Evolutionary conservation across 92 coral and sea anemone genomes (phyloP).

Genomic region (Bergia sp.): DNA sequence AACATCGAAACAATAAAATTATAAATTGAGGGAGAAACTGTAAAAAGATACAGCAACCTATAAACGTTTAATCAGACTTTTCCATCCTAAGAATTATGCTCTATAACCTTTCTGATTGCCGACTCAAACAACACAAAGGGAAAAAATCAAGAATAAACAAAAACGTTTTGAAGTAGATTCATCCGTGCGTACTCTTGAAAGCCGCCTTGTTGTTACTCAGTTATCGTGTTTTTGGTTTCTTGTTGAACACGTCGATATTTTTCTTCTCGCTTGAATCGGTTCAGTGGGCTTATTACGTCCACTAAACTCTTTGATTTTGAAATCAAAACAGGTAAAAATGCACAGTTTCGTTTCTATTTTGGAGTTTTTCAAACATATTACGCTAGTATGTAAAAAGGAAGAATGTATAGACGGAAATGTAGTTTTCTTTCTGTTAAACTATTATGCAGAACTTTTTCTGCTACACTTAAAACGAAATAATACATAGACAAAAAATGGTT

Average conservation of each 20-base stretch:
- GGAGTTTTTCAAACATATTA: background rate
- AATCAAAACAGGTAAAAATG: background rate
- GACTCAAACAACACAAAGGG: background rate
- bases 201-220: slow-evolving; percentile 16
- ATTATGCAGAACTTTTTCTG: background rate
- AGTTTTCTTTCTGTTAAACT: background rate
- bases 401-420: no score
- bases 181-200: background rate
- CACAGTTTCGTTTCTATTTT: no score
- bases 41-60: background rate
- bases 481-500: background rate
- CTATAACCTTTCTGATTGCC: background rate
- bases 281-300: slow-evolving; percentile 6
- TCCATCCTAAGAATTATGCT: background rate
- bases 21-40: background rate
- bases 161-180: background rate
- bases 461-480: background rate
- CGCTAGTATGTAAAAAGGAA: no score
- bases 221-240: slow-evolving; percentile 13
- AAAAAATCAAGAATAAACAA: background rate
- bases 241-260: slow-evolving; percentile 31
- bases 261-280: slow-evolving; percentile 15
- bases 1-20: background rate
- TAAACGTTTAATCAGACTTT: background rate
- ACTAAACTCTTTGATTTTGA: background rate